Conservation (phyloP, 2,113 vertebrate genomes). For the Progne subis region DNA sequence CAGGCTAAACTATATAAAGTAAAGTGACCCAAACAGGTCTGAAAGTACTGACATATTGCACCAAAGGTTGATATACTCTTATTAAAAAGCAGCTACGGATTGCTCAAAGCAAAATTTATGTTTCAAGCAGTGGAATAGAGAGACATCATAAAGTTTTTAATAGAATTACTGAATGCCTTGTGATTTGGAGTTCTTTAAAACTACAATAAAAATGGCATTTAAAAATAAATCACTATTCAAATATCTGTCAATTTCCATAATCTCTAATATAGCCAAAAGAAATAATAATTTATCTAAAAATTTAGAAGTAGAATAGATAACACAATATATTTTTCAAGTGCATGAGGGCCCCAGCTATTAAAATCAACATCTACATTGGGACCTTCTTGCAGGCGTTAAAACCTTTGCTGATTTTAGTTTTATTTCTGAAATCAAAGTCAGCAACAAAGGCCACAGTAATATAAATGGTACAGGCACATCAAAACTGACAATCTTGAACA, state of each 20-base stretch:
- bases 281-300: background rate
- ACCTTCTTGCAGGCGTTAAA: background rate
- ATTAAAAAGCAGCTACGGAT: background rate
- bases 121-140: background rate
- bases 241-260: background rate
- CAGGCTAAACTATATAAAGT: background rate
- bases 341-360: background rate
- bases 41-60: background rate
- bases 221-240: conserved; percentile 13
- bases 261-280: background rate
- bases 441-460: background rate
- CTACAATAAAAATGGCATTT: background rate
- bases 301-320: background rate
- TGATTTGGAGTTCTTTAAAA: conserved; percentile 18
- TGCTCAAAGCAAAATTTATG: conserved; percentile 5
- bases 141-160: conserved; percentile 27
- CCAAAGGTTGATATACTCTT: background rate
- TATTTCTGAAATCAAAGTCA: background rate
- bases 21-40: background rate
- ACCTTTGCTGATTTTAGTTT: background rate
- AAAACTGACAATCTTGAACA: background rate
- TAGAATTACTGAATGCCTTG: conserved; percentile 28
- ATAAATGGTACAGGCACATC: background rate
- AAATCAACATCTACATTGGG: background rate
- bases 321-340: background rate